Evolutionary conservation across 2,113 vertebrate genomes (phyloP), one percentile per base, ranked within the genome.

Genomic region (Steatornis caripensis): DNA sequence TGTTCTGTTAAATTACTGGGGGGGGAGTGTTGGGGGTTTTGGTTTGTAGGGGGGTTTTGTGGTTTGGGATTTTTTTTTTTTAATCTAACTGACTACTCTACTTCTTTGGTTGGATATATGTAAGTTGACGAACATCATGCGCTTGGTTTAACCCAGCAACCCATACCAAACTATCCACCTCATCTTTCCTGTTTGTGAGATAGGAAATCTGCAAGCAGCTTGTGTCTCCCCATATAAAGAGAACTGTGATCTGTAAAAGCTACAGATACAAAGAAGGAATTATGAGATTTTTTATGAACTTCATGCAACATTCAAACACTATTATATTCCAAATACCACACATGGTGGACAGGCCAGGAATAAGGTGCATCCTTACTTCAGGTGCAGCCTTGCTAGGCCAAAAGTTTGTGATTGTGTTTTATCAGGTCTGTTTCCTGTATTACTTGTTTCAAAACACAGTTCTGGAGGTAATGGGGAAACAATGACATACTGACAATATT

Each of bases 341-440:
- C 5, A 15, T 19, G 16, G 27, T 61, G 32, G 10, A 29, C 2
- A 34, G 3, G 10, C 61, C 17, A 18, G 27, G 36, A 82, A 61
- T 37, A 69, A 43, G 32, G 20, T 1, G 0, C 5, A 70, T 36
- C 3, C 0, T 1, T 36, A 4, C 3, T 11, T 7, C 10, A 34
- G 2, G 1, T 48, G 7, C 9, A 61, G 48, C 5, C 0, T 41
- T 34, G 6, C 6, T 41, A 70, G 32, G 12, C 3, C 41, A 78
- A 55, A 87, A 34, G 2, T 36, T 74, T 51, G 10, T 39, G 27
- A 37, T 10, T 45, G 2, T 18, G 4, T 57, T 69, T 90, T 37
- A 32, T 43, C 3, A 29, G 70, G 11, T 49, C 16, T 3, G 32
- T 61, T 74, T 84, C 51, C 41, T 34, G 2, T 30, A 65, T 3